phyloP scores from a whole-genome alignment of 2,888 invertebrate species.

The Formica aserva region DNA sequence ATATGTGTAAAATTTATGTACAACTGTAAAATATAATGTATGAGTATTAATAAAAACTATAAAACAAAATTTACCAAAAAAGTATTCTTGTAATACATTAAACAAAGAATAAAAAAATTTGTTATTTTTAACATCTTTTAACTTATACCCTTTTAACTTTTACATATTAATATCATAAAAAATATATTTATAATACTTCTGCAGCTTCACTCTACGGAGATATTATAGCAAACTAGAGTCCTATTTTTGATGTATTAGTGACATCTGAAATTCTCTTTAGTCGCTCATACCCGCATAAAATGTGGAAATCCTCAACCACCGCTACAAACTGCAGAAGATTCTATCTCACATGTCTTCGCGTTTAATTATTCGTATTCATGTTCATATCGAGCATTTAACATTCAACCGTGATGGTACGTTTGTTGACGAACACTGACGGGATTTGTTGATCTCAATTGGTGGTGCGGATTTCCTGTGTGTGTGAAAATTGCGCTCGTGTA shows the following conservation, averaged over 20 bases:
- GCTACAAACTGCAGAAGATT: conserved; percentile 2
- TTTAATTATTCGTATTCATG: conserved; percentile 19
- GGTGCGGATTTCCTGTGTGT: neutral
- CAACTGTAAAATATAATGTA: neutral
- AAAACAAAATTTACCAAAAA: neutral
- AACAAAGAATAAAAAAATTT: neutral
- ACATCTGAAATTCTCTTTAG: conserved; percentile 29
- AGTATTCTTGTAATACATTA: neutral
- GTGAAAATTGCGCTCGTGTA: conserved; percentile 22
- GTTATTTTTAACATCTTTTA: neutral
- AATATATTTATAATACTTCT: conserved; percentile 2
- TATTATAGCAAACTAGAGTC: neutral
- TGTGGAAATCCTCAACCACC: neutral
- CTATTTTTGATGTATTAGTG: conserved; percentile 14
- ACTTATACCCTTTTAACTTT: neutral
- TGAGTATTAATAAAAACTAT: neutral
- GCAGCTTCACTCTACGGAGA: neutral
- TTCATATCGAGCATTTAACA: neutral
- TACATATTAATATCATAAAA: neutral
- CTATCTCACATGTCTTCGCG: neutral
- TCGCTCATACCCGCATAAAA: conserved; percentile 6
- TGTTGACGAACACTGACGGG: neutral
- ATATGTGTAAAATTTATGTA: neutral
- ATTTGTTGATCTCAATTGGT: conserved; percentile 36
- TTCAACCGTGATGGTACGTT: conserved; percentile 1